These are phyloP conservation scores for Acanthiza pusilla DNA, from an alignment of 2,797 vertebrate genomes.

Conservation along the genomic window DNA sequence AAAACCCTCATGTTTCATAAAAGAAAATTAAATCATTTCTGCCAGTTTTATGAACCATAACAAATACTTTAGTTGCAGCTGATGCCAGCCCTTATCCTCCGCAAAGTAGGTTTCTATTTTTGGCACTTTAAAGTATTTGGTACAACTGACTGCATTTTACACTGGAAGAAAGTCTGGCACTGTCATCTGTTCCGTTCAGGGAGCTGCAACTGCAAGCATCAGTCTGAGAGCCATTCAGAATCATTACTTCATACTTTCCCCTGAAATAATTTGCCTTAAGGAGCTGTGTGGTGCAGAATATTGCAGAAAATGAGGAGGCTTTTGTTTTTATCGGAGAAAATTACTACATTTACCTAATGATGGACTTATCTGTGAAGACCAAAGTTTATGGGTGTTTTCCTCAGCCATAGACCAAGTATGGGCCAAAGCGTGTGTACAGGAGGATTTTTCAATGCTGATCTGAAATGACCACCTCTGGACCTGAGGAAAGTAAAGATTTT, in stretches of 20 bases:
- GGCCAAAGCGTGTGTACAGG: not conserved
- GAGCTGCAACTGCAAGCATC: not conserved
- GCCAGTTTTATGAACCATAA: constrained; percentile 49
- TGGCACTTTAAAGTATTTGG: constrained; percentile 52
- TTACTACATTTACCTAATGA: not conserved
- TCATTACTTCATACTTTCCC: not conserved
- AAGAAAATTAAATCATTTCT: constrained; percentile 34
- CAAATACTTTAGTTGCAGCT: constrained; percentile 60
- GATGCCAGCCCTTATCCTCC: constrained; percentile 50
- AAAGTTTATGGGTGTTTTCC: not conserved
- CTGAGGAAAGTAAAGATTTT: not conserved
- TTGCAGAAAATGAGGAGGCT: not conserved
- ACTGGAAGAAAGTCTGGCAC: constrained; percentile 28
- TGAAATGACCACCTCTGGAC: not conserved
- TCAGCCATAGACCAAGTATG: not conserved
- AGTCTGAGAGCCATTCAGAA: not conserved
- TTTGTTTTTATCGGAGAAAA: not conserved
- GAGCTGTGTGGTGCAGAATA: not conserved
- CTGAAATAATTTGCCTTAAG: not conserved
- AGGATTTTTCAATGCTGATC: not conserved
- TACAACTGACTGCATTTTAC: constrained; percentile 56
- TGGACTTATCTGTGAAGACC: not conserved
- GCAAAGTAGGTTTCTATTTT: constrained; percentile 69
- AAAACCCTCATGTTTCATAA: not conserved
- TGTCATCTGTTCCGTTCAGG: constrained; percentile 24